Percentiles rank a stretch among this genome's conserved stretches.
phyloP scores from a whole-genome alignment of 2,888 invertebrate species.

The Hesperia comma region DNA sequence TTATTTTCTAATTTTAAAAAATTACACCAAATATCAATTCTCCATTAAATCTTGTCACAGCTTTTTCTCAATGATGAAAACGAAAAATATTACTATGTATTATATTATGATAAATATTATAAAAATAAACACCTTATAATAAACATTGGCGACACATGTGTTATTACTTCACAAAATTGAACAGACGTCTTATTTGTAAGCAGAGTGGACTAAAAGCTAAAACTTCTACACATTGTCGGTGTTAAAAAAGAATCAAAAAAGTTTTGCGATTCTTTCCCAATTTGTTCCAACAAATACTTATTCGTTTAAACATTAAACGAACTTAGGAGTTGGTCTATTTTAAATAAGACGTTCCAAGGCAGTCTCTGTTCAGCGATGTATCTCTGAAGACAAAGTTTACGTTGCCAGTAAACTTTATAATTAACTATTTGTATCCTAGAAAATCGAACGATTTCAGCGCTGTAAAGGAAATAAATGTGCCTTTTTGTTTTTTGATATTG shows the following conservation, averaged over 20 bases:
- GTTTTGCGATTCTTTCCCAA: background rate
- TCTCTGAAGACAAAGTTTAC: background rate
- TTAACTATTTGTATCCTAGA: background rate
- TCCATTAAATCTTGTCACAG: too few species aligned
- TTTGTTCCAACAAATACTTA: background rate
- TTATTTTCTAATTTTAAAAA: too few species aligned
- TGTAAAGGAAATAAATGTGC: background rate
- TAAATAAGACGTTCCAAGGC: background rate
- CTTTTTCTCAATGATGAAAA: too few species aligned
- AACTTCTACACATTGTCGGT: background rate
- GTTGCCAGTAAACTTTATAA: background rate
- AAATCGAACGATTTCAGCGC: background rate
- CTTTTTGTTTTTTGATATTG: too few species aligned
- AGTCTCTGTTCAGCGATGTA: background rate
- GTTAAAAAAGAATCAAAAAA: background rate
- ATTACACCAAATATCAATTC: too few species aligned
- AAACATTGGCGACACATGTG: too few species aligned
- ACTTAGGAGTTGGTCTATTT: background rate
- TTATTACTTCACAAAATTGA: too few species aligned
- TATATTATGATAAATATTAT: too few species aligned
- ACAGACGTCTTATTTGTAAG: slow-evolving; percentile 1
- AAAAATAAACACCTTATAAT: too few species aligned
- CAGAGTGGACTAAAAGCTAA: background rate
- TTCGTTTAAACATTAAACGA: slow-evolving; percentile 4
- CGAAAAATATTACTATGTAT: too few species aligned